Conservation (phyloP, 2,888 invertebrate genomes). For the Rotaria sp. region DNA sequence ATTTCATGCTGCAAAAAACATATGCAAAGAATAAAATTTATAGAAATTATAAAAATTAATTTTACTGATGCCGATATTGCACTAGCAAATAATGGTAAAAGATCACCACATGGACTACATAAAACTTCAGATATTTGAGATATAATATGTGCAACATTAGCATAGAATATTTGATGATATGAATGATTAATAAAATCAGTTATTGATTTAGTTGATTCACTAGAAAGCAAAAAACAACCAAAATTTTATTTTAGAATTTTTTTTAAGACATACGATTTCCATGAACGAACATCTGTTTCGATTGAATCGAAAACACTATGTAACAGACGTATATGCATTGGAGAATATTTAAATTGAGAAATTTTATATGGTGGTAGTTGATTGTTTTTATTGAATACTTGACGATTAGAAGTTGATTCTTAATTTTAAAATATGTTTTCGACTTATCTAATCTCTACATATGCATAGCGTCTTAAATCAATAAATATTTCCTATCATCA, state of each 20-base stretch:
- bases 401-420: conserved; percentile 6
- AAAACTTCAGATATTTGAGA: conserved; percentile 96
- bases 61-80: conserved; percentile 74
- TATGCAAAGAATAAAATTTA: too few species aligned
- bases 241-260: too few species aligned
- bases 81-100: conserved; percentile 87
- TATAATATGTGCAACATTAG: conserved; percentile 96
- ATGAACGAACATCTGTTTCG: conserved; percentile 74
- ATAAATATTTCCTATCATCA: too few species aligned
- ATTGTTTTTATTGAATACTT: not conserved
- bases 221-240: conserved; percentile 55
- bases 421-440: too few species aligned
- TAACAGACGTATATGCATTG: conserved; percentile 87
- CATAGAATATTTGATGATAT: conserved; percentile 96
- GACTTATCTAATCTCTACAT: too few species aligned
- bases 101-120: conserved; percentile 93
- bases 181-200: conserved; percentile 95
- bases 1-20: conserved; percentile 76
- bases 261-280: conserved; percentile 5
- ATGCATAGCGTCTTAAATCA: too few species aligned
- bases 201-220: conserved; percentile 89
- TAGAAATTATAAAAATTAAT: too few species aligned
- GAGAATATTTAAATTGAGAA: conserved; percentile 82
- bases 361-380: conserved; percentile 38
- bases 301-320: conserved; percentile 91